Evolutionary conservation across 2,888 invertebrate genomes (phyloP).

Genomic region (Onchidella celtica): DNA sequence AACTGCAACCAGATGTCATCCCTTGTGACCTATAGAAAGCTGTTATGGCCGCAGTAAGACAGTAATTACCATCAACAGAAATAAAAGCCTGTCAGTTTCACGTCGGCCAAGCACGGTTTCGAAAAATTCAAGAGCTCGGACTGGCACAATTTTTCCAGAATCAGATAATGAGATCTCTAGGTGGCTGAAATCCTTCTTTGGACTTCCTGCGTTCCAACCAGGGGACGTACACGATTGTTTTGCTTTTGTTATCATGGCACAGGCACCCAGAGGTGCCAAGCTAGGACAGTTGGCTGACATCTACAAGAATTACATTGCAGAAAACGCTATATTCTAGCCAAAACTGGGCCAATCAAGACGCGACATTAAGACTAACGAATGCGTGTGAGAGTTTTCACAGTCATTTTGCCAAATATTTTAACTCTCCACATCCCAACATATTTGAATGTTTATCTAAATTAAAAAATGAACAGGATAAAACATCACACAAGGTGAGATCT

Average conservation of each 20-base stretch:
- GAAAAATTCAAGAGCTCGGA: background rate
- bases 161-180: background rate
- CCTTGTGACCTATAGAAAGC: too few species aligned
- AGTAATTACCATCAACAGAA: background rate
- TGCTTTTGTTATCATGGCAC: background rate
- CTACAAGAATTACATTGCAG: background rate
- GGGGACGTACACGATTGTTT: background rate
- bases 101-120: background rate
- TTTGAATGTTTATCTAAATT: too few species aligned
- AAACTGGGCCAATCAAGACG: background rate
- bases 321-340: background rate
- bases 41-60: too few species aligned
- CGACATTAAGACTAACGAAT: too few species aligned
- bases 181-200: conserved; percentile 1
- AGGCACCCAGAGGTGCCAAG: background rate
- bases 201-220: background rate
- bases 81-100: background rate
- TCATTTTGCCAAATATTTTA: background rate
- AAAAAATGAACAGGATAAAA: too few species aligned
- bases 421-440: background rate
- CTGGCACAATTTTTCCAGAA: background rate
- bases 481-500: too few species aligned
- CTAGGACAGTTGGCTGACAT: background rate
- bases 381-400: background rate
- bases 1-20: too few species aligned